Conservation (phyloP, 2,113 vertebrate species). For the Ciconia stormi region DNA sequence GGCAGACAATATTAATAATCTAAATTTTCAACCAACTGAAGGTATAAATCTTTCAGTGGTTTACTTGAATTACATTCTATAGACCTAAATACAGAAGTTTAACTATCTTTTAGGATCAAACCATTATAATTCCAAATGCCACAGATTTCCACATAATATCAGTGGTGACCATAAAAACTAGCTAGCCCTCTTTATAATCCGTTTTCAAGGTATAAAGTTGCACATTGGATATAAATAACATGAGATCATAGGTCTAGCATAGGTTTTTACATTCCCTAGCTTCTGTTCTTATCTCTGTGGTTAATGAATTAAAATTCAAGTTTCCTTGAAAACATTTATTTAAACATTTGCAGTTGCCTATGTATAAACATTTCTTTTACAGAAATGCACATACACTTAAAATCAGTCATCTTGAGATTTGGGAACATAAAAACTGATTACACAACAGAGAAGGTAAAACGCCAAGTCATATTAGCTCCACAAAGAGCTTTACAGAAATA, state of each 20-base stretch:
- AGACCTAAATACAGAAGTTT: neutral
- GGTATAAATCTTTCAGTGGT: neutral
- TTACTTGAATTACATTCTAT: neutral
- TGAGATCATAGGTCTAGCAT: neutral
- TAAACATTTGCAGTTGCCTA: neutral
- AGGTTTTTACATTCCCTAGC: neutral
- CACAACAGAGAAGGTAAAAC: neutral
- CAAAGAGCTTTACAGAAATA: neutral
- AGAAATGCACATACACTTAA: neutral
- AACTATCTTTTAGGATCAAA: neutral
- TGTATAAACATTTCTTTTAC: neutral
- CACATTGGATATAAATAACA: conserved; percentile 3
- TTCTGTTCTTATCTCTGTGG: neutral
- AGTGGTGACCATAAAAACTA: neutral
- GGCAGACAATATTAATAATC: neutral
- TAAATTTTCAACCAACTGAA: conserved; percentile 21
- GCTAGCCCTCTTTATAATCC: neutral
- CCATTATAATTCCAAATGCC: neutral
- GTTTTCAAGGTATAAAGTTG: conserved; percentile 30
- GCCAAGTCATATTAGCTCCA: neutral
- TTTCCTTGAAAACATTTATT: neutral
- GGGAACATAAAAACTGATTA: neutral
- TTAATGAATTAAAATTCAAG: neutral
- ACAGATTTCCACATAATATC: neutral
- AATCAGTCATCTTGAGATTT: neutral